phyloP scores from a whole-genome alignment of 1,140 invertebrate genomes.

The Akabosia matsudoensis region DNA sequence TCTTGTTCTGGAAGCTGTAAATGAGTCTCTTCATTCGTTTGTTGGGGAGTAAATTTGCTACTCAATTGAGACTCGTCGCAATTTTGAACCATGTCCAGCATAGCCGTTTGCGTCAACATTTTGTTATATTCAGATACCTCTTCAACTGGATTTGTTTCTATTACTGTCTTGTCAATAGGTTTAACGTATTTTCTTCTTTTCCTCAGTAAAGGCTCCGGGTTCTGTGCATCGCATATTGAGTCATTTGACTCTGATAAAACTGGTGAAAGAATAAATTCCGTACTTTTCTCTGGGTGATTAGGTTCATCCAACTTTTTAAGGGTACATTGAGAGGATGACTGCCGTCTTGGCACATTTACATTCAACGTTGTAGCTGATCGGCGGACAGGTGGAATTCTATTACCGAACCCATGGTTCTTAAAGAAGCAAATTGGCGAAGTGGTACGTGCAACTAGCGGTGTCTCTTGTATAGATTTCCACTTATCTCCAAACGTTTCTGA shows the following conservation, averaged over 20 bases:
- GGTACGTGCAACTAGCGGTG: neutral
- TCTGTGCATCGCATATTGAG: neutral
- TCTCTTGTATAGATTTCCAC: conserved; percentile 6
- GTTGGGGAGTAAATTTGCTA: too few species aligned
- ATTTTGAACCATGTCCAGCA: neutral
- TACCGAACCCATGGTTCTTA: conserved; percentile 15
- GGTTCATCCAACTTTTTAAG: too few species aligned
- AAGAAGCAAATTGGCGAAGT: neutral
- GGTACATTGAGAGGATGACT: too few species aligned
- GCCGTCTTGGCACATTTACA: too few species aligned
- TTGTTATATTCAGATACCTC: neutral
- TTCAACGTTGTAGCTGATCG: too few species aligned
- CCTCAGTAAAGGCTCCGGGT: neutral
- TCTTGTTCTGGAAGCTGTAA: too few species aligned
- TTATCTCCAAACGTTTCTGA: neutral
- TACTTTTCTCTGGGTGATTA: too few species aligned
- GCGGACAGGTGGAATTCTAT: neutral
- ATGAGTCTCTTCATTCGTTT: too few species aligned
- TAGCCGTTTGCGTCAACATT: neutral
- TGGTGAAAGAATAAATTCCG: neutral
- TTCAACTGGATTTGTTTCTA: neutral
- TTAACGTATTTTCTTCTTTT: neutral
- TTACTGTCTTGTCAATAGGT: neutral
- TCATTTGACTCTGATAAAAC: neutral
- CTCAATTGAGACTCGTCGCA: neutral